A percentile compares a stretch with the other conserved stretches of the same genome.
These are phyloP conservation scores for Prunella himalayana DNA, from an alignment of 2,113 vertebrate species.

Conservation along the genomic window DNA sequence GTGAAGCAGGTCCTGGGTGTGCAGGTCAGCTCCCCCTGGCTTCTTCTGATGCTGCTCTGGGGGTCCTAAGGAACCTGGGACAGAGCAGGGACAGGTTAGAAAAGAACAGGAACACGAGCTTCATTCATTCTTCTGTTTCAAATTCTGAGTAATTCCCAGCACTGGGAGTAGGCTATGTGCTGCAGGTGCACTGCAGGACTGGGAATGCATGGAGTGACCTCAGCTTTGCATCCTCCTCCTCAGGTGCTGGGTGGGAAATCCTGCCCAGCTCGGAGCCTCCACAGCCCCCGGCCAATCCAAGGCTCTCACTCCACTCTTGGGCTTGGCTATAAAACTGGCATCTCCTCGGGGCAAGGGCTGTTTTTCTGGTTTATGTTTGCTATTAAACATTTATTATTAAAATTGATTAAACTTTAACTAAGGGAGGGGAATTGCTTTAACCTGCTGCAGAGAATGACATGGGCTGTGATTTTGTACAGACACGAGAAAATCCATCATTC, in stretches of 20 bases:
- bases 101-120: neutral
- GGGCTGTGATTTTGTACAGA: neutral
- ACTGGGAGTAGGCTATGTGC: neutral
- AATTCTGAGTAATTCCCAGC: neutral
- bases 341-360: neutral
- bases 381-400: neutral
- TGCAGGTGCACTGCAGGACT: neutral
- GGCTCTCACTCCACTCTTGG: fast-evolving
- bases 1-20: neutral
- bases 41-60: neutral
- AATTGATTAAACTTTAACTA: neutral
- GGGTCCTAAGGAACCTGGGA: neutral
- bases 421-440: neutral
- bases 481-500: neutral
- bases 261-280: neutral
- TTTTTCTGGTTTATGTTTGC: neutral
- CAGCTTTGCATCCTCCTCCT: fast-evolving
- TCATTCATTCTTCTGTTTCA: neutral
- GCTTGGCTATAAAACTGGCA: neutral
- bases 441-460: neutral
- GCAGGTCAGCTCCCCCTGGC: neutral
- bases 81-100: neutral
- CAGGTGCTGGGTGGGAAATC: fast-evolving
- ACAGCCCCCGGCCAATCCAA: fast-evolving
- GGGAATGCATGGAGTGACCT: fast-evolving